Conservation (phyloP, 2,888 invertebrate genomes). For the Mycalesis mineus region DNA sequence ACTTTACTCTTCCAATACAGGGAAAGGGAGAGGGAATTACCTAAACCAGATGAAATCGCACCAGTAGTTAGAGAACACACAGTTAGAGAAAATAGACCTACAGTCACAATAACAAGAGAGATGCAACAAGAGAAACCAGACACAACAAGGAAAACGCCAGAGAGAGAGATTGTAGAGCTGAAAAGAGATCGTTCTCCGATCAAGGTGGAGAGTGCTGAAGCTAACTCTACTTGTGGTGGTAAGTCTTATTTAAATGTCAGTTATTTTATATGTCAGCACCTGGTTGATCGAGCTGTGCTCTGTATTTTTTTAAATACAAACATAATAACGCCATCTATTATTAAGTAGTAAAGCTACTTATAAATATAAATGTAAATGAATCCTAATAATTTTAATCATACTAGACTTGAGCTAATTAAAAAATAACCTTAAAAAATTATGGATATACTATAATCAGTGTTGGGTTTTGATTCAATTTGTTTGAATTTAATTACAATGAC, state of each 20-base stretch:
- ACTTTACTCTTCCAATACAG: constrained; percentile 32
- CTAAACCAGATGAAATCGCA: neutral
- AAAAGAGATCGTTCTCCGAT: constrained; percentile 44
- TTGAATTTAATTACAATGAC: too few relatives aligned
- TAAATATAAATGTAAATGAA: too few relatives aligned
- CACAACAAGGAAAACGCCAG: constrained; percentile 47
- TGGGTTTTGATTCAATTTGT: too few relatives aligned
- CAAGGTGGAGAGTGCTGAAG: constrained; percentile 46
- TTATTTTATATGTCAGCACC: too few relatives aligned
- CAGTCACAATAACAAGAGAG: constrained; percentile 17
- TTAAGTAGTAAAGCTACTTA: too few relatives aligned
- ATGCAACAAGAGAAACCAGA: constrained; percentile 39
- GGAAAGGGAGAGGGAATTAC: constrained; percentile 41
- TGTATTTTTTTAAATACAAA: too few relatives aligned
- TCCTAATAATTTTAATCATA: too few relatives aligned
- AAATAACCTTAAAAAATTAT: too few relatives aligned
- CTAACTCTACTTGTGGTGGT: constrained; percentile 68
- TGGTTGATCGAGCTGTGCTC: too few relatives aligned
- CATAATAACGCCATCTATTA: too few relatives aligned
- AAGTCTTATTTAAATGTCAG: neutral
- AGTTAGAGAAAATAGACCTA: constrained; percentile 24
- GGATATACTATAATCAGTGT: too few relatives aligned
- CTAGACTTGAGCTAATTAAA: too few relatives aligned
- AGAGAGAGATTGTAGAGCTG: constrained; percentile 19
- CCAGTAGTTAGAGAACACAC: constrained; percentile 14